Evolutionary conservation across 2,113 vertebrate genomes (phyloP), one percentile per base, ranked within the genome.

Genomic region (Ondatra zibethicus): DNA sequence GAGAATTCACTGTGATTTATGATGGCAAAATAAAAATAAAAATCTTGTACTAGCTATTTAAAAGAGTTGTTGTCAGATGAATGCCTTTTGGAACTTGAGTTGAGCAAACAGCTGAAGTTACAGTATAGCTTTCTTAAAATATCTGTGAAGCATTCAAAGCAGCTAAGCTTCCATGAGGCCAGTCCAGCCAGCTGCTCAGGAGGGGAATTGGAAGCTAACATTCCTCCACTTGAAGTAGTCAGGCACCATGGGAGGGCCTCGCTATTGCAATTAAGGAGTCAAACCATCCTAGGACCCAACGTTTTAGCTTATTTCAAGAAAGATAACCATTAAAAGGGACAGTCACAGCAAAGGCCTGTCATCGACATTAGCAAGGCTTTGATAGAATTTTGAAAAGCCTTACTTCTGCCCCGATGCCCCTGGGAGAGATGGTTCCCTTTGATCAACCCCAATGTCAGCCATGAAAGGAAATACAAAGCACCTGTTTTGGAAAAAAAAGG

Each of bases 381-480:
- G 39, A 87, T 39, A 14, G 45, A 36, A 50, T 87, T 87, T n/a
- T 2, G 6, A 33, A 68, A 36, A 50, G 31, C 9, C 66, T 52
- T n/a, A 70, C 65, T 72, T 4, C 47, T 72, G 13, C 36, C 47
- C 19, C 50, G 31, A 17, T 68, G 23, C 23, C 23, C 42, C 47
- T 39, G 31, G 21, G 45, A 70, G 65, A 50, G 68, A 42, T 65
- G 23, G 1, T 39, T 29, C 47, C 33, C 66, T 73, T 33, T 55
- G 45, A 70, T 50, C 65, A 88, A 50, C 23, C 21, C 42, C 33
- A 39, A 7, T 16, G 33, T 6, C 58, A 65, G 61, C 70, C n/a
- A 78, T 36, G 52, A 88, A 95, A 66, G 52, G 27, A 73, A 76
- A 76, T 61, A 77, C 73, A 93, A 93, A 55, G 25, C 33, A 97